These are phyloP conservation scores for Trypoxylus dichotomus DNA, from an alignment of 1,140 invertebrate species.

Conservation along the genomic window DNA sequence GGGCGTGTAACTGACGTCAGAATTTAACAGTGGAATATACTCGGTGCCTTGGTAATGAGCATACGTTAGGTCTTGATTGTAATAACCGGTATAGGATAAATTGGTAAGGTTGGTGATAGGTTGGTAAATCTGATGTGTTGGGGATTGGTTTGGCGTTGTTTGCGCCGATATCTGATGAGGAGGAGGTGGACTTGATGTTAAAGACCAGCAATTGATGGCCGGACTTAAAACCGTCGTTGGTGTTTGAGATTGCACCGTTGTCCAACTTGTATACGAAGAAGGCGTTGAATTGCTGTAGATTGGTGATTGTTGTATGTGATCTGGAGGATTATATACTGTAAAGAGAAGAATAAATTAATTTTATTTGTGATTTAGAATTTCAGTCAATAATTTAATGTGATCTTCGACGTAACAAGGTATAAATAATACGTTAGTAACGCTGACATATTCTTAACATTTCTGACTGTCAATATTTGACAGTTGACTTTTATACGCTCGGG, in stretches of 20 bases:
- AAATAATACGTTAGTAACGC: no score
- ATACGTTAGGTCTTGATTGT: slow-evolving; percentile 46
- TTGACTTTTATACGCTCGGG: no score
- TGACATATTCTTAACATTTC: no score
- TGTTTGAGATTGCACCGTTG: slow-evolving; percentile 47
- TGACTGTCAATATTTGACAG: no score
- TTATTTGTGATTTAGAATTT: no score
- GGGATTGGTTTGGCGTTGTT: slow-evolving; percentile 49
- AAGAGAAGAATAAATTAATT: not conserved
- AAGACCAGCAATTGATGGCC: slow-evolving; percentile 51
- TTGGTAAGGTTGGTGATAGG: slow-evolving; percentile 50
- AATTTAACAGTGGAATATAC: slow-evolving; percentile 43
- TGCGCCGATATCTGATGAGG: slow-evolving; percentile 48
- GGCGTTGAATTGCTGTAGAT: slow-evolving; percentile 42
- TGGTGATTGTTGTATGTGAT: slow-evolving; percentile 50
- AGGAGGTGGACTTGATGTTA: slow-evolving; percentile 50
- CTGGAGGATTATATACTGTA: slow-evolving; percentile 51
- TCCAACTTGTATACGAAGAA: slow-evolving; percentile 49
- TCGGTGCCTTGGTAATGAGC: slow-evolving; percentile 49
- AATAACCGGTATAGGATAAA: slow-evolving; percentile 50
- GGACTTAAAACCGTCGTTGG: slow-evolving; percentile 46
- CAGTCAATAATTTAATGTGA: no score
- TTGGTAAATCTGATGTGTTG: slow-evolving; percentile 51
- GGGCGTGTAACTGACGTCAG: slow-evolving; percentile 44
- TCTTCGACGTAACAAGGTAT: not conserved